Conservation (phyloP, 2,113 vertebrate species). For the Callipepla squamata region DNA sequence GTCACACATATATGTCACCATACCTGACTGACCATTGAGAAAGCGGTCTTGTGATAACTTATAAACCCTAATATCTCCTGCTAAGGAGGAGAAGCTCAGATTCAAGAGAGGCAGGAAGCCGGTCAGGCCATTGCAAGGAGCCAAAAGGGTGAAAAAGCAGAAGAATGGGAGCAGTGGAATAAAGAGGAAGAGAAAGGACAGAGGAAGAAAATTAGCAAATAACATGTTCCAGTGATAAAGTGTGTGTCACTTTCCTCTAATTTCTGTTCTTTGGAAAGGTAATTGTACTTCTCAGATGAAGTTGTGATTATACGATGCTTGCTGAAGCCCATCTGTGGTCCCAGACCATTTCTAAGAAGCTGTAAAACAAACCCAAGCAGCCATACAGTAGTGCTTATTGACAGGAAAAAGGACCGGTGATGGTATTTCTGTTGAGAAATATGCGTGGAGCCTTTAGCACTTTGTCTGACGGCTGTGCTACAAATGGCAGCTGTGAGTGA, state of each 20-base stretch:
- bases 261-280: not conserved
- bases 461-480: not conserved
- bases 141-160: not conserved
- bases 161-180: not conserved
- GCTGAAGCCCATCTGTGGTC: not conserved
- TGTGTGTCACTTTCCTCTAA: not conserved
- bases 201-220: not conserved
- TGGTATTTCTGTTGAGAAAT: not conserved
- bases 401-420: not conserved
- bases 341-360: not conserved
- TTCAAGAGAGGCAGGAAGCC: not conserved
- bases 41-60: not conserved
- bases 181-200: not conserved
- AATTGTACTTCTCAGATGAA: not conserved
- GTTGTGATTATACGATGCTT: not conserved
- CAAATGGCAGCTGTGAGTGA: not conserved
- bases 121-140: not conserved
- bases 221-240: not conserved
- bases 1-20: rapidly evolving
- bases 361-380: not conserved
- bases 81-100: not conserved
- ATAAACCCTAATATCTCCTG: not conserved
- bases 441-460: not conserved
- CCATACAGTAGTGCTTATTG: not conserved
- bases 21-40: not conserved